A percentile compares a stretch with the other conserved stretches of the same genome.
Evolutionary conservation across 1,140 invertebrate species (phyloP).

Genomic region (Acyrthosiphon pisum): DNA sequence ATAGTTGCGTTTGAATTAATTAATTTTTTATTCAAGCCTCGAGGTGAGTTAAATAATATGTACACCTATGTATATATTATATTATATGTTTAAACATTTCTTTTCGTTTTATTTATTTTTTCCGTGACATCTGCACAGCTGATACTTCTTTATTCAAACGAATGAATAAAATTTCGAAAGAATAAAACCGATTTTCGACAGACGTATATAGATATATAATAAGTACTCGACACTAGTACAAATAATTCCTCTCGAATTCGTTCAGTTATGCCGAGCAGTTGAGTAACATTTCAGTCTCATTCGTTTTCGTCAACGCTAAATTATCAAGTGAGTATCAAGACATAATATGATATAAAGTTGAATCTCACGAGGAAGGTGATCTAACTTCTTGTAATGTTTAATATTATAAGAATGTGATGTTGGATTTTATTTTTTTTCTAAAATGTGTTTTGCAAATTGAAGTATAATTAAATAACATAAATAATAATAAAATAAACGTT

Average conservation of each 20-base stretch:
- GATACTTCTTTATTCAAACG: too few species aligned
- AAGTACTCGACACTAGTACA: not conserved
- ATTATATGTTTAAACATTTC: too few species aligned
- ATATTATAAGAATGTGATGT: not conserved
- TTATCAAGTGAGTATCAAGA: too few species aligned
- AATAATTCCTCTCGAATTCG: not conserved
- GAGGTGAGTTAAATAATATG: not conserved
- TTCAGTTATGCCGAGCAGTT: too few species aligned
- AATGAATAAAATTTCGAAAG: not conserved
- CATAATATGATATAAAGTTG: too few species aligned
- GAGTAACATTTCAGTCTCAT: too few species aligned
- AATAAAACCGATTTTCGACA: not conserved
- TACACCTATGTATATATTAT: too few species aligned
- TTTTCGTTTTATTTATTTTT: too few species aligned
- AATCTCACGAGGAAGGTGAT: not conserved
- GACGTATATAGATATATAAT: not conserved
- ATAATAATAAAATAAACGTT: too few species aligned
- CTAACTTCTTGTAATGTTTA: not conserved
- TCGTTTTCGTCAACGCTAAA: too few species aligned
- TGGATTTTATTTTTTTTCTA: not conserved
- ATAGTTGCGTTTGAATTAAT: not conserved
- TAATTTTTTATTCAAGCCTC: slow-evolving; percentile 2
- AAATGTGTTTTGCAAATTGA: not conserved
- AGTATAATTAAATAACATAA: not conserved
- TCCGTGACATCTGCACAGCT: too few species aligned